Conservation (phyloP, 2,888 invertebrate species). For the Catocala sponsa region DNA sequence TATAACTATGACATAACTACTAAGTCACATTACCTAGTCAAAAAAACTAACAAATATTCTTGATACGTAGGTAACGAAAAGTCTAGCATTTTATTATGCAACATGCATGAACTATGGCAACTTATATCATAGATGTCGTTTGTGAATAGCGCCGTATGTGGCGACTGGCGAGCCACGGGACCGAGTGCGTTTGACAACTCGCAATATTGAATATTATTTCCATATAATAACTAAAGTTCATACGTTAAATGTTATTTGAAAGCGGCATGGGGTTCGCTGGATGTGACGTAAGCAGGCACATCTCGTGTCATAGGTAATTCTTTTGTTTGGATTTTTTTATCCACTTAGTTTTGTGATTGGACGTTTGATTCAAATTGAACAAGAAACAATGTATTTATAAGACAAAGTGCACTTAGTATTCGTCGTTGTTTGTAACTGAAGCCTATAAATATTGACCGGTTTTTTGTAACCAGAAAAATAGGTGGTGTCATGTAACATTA, state of each 20-base stretch:
- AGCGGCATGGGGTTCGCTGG: conserved; percentile 29
- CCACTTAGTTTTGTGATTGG: too few relatives aligned
- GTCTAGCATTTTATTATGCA: background rate
- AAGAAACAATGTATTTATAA: too few relatives aligned
- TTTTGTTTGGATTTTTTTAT: too few relatives aligned
- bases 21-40: too few relatives aligned
- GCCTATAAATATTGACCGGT: too few relatives aligned
- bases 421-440: too few relatives aligned
- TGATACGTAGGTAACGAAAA: background rate
- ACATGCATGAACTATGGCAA: conserved; percentile 10
- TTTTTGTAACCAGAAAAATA: too few relatives aligned
- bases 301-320: conserved; percentile 1
- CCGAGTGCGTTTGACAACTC: conserved; percentile 75
- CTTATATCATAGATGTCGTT: conserved; percentile 48
- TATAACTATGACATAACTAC: too few relatives aligned
- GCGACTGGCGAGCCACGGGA: conserved; percentile 51
- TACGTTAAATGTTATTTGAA: conserved; percentile 46
- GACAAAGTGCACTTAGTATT: too few relatives aligned
- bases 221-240: conserved; percentile 50
- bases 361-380: too few relatives aligned
- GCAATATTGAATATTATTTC: conserved; percentile 71
- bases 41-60: too few relatives aligned
- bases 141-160: conserved; percentile 55
- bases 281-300: conserved; percentile 27
- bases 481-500: too few relatives aligned